Evolutionary conservation across 1,140 invertebrate genomes (phyloP).

Genomic region (Cyclargus thomasi): DNA sequence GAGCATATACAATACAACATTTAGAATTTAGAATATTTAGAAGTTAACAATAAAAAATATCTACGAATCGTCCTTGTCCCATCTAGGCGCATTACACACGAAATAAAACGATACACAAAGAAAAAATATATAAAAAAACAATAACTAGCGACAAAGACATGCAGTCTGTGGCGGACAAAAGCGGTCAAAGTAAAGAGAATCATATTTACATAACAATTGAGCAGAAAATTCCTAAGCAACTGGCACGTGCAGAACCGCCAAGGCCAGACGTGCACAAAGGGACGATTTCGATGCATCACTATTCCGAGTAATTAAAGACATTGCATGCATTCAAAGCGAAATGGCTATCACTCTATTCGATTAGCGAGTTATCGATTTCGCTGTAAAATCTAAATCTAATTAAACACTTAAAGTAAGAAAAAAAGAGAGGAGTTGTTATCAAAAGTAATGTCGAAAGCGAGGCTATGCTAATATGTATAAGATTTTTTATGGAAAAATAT

Average conservation of each 20-base stretch:
- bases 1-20: too few species aligned
- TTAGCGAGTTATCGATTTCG: not conserved
- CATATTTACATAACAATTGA: not conserved
- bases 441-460: not conserved
- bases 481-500: not conserved
- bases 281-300: constrained; percentile 34
- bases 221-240: constrained; percentile 15
- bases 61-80: not conserved
- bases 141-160: not conserved
- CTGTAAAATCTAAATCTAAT: not conserved
- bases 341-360: not conserved
- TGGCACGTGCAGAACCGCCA: constrained; percentile 18
- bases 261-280: constrained; percentile 27
- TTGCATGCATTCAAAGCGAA: constrained; percentile 29
- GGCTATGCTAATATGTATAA: not conserved
- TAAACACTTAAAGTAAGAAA: not conserved
- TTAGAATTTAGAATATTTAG: too few species aligned
- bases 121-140: not conserved
- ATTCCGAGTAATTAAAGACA: constrained; percentile 37
- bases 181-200: not conserved
- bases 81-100: not conserved
- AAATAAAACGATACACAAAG: not conserved
- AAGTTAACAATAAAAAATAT: too few species aligned
- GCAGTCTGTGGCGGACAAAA: not conserved
- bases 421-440: not conserved